These are phyloP conservation scores for Fulica atra DNA, from an alignment of 2,113 vertebrate species.

Conservation along the genomic window DNA sequence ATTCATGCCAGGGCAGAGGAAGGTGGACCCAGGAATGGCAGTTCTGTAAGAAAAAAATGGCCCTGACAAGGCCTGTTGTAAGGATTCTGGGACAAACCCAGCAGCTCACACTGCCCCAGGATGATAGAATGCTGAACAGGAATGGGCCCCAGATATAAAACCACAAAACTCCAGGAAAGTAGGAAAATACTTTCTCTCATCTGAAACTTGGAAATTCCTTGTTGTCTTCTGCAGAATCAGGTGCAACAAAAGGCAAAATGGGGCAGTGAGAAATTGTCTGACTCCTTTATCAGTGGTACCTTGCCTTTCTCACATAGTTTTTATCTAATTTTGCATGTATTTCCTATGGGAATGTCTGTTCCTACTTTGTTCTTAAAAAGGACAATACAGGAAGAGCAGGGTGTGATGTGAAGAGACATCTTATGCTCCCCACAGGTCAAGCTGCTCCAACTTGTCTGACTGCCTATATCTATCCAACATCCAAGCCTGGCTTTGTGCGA, in stretches of 20 bases:
- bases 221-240: neutral
- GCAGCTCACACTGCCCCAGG: neutral
- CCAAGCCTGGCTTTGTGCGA: neutral
- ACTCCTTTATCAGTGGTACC: neutral
- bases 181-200: neutral
- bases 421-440: slow-evolving; percentile 43
- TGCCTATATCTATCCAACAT: slow-evolving; percentile 32
- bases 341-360: slow-evolving; percentile 12
- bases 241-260: neutral
- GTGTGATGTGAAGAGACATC: slow-evolving; percentile 34
- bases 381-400: slow-evolving; percentile 32
- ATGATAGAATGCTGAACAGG: neutral
- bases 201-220: neutral
- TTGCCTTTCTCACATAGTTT: neutral
- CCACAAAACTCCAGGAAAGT: neutral
- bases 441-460: slow-evolving; percentile 60
- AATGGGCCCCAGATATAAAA: neutral
- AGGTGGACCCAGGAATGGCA: neutral
- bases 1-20: neutral
- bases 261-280: neutral
- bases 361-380: slow-evolving; percentile 11
- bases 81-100: neutral
- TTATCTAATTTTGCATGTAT: neutral
- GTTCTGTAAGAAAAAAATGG: neutral
- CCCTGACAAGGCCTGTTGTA: neutral